These are phyloP conservation scores for Diachasmimorpha longicaudata DNA, from an alignment of 1,140 invertebrate genomes.

Conservation along the genomic window DNA sequence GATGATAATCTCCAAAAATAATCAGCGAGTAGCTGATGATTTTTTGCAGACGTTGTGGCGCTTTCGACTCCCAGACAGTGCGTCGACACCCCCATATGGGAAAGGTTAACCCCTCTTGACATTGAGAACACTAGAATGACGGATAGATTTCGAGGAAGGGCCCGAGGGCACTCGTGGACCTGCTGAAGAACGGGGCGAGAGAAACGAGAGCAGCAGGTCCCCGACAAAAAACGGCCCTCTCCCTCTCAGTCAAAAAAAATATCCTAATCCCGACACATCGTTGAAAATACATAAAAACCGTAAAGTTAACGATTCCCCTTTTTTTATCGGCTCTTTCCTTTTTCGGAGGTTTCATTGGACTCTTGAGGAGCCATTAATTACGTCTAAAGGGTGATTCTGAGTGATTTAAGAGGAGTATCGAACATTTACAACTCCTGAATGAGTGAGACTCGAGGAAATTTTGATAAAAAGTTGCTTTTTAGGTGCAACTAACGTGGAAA, in stretches of 20 bases:
- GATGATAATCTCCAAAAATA: background rate
- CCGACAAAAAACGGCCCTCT: background rate
- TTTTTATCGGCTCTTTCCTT: background rate
- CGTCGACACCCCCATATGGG: background rate
- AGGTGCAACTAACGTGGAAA: background rate
- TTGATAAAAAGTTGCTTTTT: background rate
- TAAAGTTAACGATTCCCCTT: slow-evolving; percentile 1
- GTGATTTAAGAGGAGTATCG: background rate
- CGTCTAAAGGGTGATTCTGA: background rate
- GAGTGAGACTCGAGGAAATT: background rate
- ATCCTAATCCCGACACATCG: background rate
- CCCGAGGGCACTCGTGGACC: background rate
- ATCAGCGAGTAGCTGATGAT: background rate
- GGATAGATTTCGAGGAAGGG: slow-evolving; percentile 12
- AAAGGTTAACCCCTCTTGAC: slow-evolving; percentile 21
- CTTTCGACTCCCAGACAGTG: background rate
- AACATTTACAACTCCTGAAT: background rate
- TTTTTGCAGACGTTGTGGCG: background rate
- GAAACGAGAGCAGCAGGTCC: slow-evolving; percentile 9
- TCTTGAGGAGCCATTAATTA: slow-evolving; percentile 15
- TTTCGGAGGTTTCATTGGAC: background rate
- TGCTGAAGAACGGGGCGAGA: background rate
- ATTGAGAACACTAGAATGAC: slow-evolving; percentile 9
- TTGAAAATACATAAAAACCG: background rate
- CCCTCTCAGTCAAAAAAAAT: background rate